Percentiles rank a stretch among this genome's conserved stretches.
Evolutionary conservation across 2,113 vertebrate genomes (phyloP).

Genomic region (Prionailurus bengalensis): DNA sequence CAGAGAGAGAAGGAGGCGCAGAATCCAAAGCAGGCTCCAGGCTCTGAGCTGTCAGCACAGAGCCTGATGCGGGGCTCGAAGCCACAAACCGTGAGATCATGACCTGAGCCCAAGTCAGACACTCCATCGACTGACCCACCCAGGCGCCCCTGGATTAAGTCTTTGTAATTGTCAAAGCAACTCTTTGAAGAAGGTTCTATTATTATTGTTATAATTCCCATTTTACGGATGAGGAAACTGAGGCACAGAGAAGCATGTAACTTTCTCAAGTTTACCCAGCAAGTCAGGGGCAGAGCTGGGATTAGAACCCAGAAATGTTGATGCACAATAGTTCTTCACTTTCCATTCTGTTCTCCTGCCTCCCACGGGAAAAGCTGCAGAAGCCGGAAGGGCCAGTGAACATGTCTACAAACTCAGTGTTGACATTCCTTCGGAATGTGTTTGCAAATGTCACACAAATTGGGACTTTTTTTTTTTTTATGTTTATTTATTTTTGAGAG

Average conservation of each 20-base stretch:
- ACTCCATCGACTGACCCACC: too few relatives aligned
- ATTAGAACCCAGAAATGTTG: neutral
- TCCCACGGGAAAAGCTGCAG: neutral
- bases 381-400: neutral
- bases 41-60: too few relatives aligned
- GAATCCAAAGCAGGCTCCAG: too few relatives aligned
- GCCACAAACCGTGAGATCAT: too few relatives aligned
- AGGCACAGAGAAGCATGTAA: neutral
- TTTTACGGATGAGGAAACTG: neutral
- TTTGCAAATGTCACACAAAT: conserved; percentile 20
- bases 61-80: too few relatives aligned
- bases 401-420: neutral
- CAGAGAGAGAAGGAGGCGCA: too few relatives aligned
- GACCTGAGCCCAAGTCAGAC: too few relatives aligned
- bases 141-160: neutral
- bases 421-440: neutral
- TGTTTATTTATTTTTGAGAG: too few relatives aligned
- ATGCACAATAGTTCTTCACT: neutral
- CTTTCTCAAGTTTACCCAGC: neutral
- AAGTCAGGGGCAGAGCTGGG: neutral
- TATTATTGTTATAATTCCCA: neutral
- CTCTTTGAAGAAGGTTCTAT: neutral
- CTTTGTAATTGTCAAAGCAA: neutral
- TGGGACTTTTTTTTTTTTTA: neutral
- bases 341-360: neutral